Evolutionary conservation across 2,888 invertebrate genomes (phyloP).

Genomic region (Danaus chrysippus): DNA sequence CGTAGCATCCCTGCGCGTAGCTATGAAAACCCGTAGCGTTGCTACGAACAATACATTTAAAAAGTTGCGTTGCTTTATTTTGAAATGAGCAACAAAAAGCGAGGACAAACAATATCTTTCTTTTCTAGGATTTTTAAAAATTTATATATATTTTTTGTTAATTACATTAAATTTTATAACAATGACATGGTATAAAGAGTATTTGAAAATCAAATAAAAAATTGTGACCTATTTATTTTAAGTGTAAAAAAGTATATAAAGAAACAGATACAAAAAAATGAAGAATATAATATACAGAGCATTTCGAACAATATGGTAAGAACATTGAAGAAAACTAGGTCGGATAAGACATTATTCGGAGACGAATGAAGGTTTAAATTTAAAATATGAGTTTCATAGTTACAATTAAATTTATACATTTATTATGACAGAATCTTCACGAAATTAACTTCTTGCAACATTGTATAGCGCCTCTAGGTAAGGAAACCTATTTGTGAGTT

Average conservation of each 20-base stretch:
- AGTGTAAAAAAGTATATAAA: neutral
- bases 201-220: too few relatives aligned
- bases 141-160: too few relatives aligned
- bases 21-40: slow-evolving; percentile 29
- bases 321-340: slow-evolving; percentile 4
- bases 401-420: neutral
- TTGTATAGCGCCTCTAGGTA: too few relatives aligned
- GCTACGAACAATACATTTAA: slow-evolving; percentile 22
- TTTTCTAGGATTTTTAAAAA: too few relatives aligned
- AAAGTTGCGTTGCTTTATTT: slow-evolving; percentile 15
- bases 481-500: too few relatives aligned
- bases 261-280: neutral
- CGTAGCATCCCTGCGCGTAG: slow-evolving; percentile 38
- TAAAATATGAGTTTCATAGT: slow-evolving; percentile 1
- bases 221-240: neutral
- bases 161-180: too few relatives aligned
- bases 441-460: too few relatives aligned
- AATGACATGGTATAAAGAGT: too few relatives aligned
- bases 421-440: too few relatives aligned
- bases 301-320: slow-evolving; percentile 3
- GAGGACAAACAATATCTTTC: too few relatives aligned
- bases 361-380: slow-evolving; percentile 2
- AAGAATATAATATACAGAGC: neutral
- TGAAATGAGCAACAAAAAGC: neutral
- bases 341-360: slow-evolving; percentile 4